Conservation (phyloP, 2,113 vertebrate species). For the Clupea harengus region DNA sequence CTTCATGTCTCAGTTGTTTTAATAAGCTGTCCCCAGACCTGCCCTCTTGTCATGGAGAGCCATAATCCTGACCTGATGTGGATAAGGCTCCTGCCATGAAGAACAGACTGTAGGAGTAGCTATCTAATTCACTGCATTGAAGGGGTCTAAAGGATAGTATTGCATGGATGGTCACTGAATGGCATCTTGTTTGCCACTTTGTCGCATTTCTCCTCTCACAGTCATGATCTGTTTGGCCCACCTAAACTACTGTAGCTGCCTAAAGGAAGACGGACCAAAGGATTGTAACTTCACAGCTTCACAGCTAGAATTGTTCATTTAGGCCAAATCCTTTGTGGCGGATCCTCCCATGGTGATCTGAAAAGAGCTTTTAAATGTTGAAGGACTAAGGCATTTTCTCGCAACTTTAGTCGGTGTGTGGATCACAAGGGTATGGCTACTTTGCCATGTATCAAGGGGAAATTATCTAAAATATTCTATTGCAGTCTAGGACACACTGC, state of each 20-base stretch:
- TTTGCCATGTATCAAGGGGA: not conserved
- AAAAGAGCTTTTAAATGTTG: not conserved
- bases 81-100: not conserved
- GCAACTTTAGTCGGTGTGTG: not conserved
- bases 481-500: not conserved
- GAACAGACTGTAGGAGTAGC: not conserved
- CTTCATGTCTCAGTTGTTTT: not conserved
- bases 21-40: too few relatives aligned
- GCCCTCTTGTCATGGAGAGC: too few relatives aligned
- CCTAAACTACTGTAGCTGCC: not conserved
- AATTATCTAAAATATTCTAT: not conserved
- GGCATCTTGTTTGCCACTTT: not conserved
- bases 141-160: not conserved
- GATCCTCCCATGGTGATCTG: not conserved
- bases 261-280: not conserved
- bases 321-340: not conserved
- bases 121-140: not conserved
- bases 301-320: conserved; percentile 3
- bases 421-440: not conserved
- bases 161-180: not conserved
- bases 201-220: not conserved
- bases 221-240: not conserved
- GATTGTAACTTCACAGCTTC: not conserved
- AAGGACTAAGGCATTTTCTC: not conserved
- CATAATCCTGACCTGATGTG: too few relatives aligned